Base-by-base conservation (phyloP, 2,113 vertebrate genomes). In the Potamarius usumacintae region DNA sequence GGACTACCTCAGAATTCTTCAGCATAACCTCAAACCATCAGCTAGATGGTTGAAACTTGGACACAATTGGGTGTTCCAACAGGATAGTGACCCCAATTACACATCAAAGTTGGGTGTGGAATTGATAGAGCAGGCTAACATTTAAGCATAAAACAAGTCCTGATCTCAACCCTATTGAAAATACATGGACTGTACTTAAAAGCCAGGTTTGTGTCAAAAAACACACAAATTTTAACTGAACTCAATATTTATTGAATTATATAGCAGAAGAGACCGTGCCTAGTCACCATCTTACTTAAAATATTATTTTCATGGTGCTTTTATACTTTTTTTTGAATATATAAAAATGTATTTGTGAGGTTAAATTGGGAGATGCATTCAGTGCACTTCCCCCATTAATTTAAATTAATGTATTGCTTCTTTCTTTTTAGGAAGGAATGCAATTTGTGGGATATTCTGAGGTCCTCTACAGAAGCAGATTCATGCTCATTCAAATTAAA, bases 401-500 rank as follows among this genome's bases (percentile, higher is more conserved):
- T 86, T 81, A 82, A 86, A 72, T 82, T 53, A 67, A n/a, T 7
- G 12, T 71, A 71, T 71, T 22, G 12, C 52, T 6, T 85, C 53
- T 74, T 84, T 63, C 15, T 55, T n/a, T 69, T 80, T 42, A 53
- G 80, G n/a, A 77, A 74, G 52, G 86, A 77, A 71, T 48, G 25
- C 55, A 63, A 83, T 83, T 83, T 27, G 5, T 83, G 18, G 60
- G 27, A 79, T 84, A 69, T 86, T 81, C 17, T 85, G 27, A 69
- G 20, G 18, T 30, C 80, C 53, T 69, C 25, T n/a, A 30, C 12
- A 83, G 52, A 86, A 88, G 85, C 74, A 85, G 81, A 60, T 53
- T 83, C 27, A 55, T 1, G 58, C 69, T 77, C 80, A 79, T 76
- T 63, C 53, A 62, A 88, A 86, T 86, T 48, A 80, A 85, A 88